Conservation (phyloP, 2,888 invertebrate genomes). For the Apantesis nais region DNA sequence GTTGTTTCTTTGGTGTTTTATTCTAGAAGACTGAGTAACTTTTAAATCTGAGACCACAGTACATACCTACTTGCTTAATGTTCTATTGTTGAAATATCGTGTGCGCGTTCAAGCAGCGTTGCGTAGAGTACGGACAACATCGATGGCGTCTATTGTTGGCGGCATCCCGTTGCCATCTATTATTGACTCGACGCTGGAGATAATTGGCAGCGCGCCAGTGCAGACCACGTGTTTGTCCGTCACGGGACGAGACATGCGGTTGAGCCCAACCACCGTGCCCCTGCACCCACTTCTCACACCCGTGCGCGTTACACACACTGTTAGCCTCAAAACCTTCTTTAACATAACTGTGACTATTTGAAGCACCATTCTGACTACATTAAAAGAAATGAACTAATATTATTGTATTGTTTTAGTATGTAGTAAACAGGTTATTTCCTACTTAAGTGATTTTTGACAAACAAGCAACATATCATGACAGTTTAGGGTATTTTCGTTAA, state of each 20-base stretch:
- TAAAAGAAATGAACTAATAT: constrained; percentile 15
- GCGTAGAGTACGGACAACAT: constrained; percentile 49
- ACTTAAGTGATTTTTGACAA: not conserved
- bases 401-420: constrained; percentile 13
- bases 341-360: constrained; percentile 30
- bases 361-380: constrained; percentile 25
- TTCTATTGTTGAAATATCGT: constrained; percentile 16
- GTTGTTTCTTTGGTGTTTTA: not conserved
- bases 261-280: constrained; percentile 55
- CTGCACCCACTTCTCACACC: constrained; percentile 50
- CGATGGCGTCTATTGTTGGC: constrained; percentile 84
- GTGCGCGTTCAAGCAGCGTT: constrained; percentile 47
- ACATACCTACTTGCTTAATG: not conserved
- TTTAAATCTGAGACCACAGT: not conserved
- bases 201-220: constrained; percentile 81
- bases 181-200: constrained; percentile 85
- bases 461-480: not conserved
- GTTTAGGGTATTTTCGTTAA: not conserved
- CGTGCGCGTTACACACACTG: constrained; percentile 44
- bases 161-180: constrained; percentile 84
- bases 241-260: constrained; percentile 76
- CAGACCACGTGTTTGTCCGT: constrained; percentile 80
- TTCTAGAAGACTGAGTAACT: not conserved
- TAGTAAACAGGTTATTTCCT: constrained; percentile 1
- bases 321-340: constrained; percentile 54